Evolutionary conservation across 1,140 invertebrate species (phyloP), one percentile per base, ranked within the genome.

Genomic region (Archivesica marissinica): DNA sequence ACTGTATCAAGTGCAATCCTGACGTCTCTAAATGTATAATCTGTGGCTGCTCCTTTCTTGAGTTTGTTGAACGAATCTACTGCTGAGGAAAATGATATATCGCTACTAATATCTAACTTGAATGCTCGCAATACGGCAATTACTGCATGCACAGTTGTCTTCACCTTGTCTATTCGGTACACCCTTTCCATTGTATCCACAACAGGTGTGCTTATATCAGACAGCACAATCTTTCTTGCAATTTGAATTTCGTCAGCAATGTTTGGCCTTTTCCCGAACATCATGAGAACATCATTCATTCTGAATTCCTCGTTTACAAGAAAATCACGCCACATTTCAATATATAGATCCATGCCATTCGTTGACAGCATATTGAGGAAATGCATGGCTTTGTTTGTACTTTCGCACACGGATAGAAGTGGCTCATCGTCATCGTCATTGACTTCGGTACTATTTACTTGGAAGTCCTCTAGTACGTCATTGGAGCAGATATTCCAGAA

Each of bases 21-120:
- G 59, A 87, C 68, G n/a, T 74, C 59, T 25, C 20, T 35, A 15
- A 87, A 61, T 44, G 80, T 72, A 0, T 28, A 39, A 0, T 77
- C 56, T 35, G 52, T 30, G 47, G 44, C 38, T 38, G 17, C 38
- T 17, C 41, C 20, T 13, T 30, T 33, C 44, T 25, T 25, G 11
- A 84, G 38, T 28, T 70, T 0, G 1, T 35, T 20, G 39, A 84
- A 78, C 44, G 77, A 50, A n/a, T 28, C 30, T 11, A 81, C 4
- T 28, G 77, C 50, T 44, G n/a, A 13, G 23, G 35, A 6, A 68
- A 41, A 68, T 28, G 15, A 0, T 44, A 23, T n/a, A 44, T 68
- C 64, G 1, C 15, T 23, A 23, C 33, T 68, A n/a, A 20, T 44
- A 23, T 68, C 38, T 2, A 68, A 23, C 2, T 39, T 39, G 25